These are phyloP conservation scores for Formica aserva DNA, from an alignment of 2,888 invertebrate species.

Conservation along the genomic window DNA sequence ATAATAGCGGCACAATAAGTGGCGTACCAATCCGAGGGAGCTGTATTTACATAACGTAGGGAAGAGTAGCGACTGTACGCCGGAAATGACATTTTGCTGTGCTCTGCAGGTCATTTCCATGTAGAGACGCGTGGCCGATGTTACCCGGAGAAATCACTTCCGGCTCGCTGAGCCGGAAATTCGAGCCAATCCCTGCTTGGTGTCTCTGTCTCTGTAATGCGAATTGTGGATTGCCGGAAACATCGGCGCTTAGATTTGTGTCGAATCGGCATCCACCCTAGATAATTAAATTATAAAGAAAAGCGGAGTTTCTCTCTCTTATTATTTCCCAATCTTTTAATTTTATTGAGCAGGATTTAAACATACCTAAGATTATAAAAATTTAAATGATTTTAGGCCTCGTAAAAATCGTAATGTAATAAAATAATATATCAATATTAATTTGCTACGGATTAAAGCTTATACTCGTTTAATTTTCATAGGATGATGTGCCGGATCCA, in stretches of 20 bases:
- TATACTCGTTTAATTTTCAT: constrained; percentile 51
- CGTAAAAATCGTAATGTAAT: background rate
- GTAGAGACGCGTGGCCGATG: constrained; percentile 72
- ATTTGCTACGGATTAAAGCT: constrained; percentile 1
- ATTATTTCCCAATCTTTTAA: background rate
- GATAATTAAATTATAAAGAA: constrained; percentile 53
- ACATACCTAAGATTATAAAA: constrained; percentile 5
- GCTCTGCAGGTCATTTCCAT: constrained; percentile 78
- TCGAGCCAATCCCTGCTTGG: constrained; percentile 74
- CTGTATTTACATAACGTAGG: constrained; percentile 72
- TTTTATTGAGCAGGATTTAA: background rate
- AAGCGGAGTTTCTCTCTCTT: background rate
- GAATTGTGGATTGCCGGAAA: constrained; percentile 56
- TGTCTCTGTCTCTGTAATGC: constrained; percentile 56
- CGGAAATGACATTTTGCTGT: constrained; percentile 77
- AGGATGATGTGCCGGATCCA: constrained; percentile 70
- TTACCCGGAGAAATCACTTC: constrained; percentile 78
- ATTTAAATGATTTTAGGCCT: constrained; percentile 36
- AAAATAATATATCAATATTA: background rate
- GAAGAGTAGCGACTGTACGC: constrained; percentile 63
- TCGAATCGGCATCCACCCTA: constrained; percentile 44
- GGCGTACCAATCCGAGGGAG: constrained; percentile 27
- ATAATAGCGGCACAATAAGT: constrained; percentile 20
- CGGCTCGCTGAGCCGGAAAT: constrained; percentile 79
- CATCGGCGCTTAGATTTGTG: constrained; percentile 59